Conservation (phyloP, 2,113 vertebrate genomes). For the Urocynchramus pylzowi region DNA sequence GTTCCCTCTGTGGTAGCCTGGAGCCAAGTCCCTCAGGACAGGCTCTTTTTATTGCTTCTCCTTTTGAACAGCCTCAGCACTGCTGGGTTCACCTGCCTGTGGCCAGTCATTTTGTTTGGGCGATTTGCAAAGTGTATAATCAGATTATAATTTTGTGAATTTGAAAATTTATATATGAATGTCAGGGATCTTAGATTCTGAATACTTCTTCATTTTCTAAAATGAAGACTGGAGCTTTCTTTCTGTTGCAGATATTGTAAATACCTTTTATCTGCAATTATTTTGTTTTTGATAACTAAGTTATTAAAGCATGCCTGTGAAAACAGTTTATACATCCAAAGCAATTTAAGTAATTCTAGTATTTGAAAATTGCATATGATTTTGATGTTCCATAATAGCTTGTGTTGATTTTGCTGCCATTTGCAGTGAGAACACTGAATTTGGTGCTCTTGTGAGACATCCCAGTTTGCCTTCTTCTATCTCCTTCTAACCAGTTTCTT, state of each 20-base stretch:
- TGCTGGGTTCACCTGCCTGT: background rate
- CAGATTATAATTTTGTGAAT: background rate
- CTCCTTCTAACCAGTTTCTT: background rate
- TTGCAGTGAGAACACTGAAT: background rate
- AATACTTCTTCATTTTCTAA: background rate
- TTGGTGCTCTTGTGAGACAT: background rate
- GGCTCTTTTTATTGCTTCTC: background rate
- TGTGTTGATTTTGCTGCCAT: background rate
- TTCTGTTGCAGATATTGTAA: background rate
- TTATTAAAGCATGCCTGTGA: background rate
- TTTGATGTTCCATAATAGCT: background rate
- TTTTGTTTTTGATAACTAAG: background rate
- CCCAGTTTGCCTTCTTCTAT: background rate
- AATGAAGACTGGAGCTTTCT: background rate
- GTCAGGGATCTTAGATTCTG: background rate
- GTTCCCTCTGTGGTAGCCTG: background rate
- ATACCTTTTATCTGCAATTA: background rate
- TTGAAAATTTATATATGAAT: background rate
- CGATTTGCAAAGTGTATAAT: background rate
- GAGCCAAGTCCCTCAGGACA: background rate
- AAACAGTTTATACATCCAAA: background rate
- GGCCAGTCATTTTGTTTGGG: background rate
- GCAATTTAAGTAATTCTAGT: background rate
- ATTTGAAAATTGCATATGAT: background rate
- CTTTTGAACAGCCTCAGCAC: background rate